Percentiles rank a stretch among this genome's conserved stretches.
Conservation (phyloP, 2,888 invertebrate species). For the Fissipunctia ypsillon region DNA sequence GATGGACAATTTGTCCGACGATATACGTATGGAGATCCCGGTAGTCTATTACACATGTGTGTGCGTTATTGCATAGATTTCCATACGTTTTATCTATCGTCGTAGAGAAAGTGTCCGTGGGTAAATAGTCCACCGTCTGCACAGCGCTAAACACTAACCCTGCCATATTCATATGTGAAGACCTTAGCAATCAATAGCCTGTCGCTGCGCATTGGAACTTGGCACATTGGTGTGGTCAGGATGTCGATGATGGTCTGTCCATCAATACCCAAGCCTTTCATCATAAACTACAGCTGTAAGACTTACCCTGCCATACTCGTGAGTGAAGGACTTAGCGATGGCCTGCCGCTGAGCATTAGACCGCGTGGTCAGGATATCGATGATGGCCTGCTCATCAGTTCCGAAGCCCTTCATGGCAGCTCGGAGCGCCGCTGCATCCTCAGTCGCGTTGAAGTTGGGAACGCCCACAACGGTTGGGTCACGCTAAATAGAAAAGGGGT, state of each 20-base stretch:
- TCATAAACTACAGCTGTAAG: constrained; percentile 68
- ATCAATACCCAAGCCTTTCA: constrained; percentile 94
- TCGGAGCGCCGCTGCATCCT: constrained; percentile 92
- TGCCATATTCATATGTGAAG: constrained; percentile 90
- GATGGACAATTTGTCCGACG: no score
- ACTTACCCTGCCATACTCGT: constrained; percentile 90
- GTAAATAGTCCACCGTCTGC: not conserved
- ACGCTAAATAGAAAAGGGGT: constrained; percentile 69
- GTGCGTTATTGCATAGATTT: not conserved
- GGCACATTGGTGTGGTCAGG: constrained; percentile 91
- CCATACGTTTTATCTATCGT: not conserved
- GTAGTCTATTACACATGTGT: not conserved
- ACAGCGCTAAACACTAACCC: constrained; percentile 79
- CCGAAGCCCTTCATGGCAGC: constrained; percentile 94
- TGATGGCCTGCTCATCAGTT: constrained; percentile 94
- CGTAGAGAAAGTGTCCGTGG: no score
- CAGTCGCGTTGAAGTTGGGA: constrained; percentile 91
- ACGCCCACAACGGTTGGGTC: constrained; percentile 91
- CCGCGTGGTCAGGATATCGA: constrained; percentile 93
- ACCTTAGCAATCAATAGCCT: constrained; percentile 92
- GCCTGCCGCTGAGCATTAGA: constrained; percentile 93
- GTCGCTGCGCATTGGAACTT: constrained; percentile 94
- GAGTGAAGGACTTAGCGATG: constrained; percentile 91
- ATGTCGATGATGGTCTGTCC: constrained; percentile 94
- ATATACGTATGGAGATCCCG: no score